Percentiles rank a stretch among this genome's conserved stretches.
These are phyloP conservation scores for Thalpophila matura DNA, from an alignment of 2,888 invertebrate genomes.

Conservation along the genomic window DNA sequence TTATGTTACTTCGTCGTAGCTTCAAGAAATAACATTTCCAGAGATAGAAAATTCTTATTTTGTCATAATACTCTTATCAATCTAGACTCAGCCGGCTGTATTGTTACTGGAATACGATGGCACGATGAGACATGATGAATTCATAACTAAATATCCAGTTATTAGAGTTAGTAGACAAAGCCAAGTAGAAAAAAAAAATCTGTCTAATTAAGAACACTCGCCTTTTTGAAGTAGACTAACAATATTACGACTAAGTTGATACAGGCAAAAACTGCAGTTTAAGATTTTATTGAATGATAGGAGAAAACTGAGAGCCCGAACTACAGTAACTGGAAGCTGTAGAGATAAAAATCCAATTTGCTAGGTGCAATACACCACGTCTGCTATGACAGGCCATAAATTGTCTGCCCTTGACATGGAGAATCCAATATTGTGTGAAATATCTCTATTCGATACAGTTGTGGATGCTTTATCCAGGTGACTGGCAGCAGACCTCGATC, in stretches of 20 bases:
- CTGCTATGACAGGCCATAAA: conserved; percentile 1
- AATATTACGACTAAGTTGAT: too few species aligned
- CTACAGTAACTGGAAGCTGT: conserved; percentile 5
- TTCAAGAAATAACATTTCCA: conserved; percentile 1
- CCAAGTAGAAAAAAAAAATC: not conserved
- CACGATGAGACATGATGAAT: not conserved
- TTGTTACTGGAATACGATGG: not conserved
- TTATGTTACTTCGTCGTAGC: conserved; percentile 4
- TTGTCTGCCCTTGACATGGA: conserved; percentile 3
- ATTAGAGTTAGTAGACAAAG: too few species aligned
- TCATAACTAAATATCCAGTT: not conserved
- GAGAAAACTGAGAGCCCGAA: conserved; percentile 5
- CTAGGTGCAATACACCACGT: not conserved
- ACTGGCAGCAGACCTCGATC: not conserved
- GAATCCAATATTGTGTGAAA: too few species aligned
- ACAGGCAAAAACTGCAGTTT: not conserved
- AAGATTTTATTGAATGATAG: conserved; percentile 23
- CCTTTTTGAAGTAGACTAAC: too few species aligned
- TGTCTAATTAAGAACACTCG: not conserved
- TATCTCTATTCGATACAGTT: too few species aligned
- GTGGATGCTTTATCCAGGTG: too few species aligned
- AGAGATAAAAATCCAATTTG: conserved; percentile 37
- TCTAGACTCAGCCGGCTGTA: not conserved
- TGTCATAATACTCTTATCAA: not conserved
- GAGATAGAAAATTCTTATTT: not conserved